These are phyloP conservation scores for Neodontobutis hainanensis DNA, from an alignment of 2,113 vertebrate species.

Conservation along the genomic window DNA sequence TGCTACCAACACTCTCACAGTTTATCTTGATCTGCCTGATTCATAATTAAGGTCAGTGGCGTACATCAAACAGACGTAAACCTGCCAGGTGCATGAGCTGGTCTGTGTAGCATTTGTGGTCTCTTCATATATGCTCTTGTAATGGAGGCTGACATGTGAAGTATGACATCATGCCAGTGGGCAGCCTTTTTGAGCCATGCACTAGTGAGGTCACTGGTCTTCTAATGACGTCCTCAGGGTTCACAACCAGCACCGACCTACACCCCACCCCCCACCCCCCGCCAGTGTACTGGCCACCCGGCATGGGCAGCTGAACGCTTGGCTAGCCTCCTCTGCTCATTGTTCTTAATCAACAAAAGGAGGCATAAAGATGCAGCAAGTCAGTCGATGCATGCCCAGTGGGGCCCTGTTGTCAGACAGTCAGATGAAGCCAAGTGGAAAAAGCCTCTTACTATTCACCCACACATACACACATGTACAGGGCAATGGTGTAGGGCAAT, in stretches of 20 bases:
- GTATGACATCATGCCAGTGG: slow-evolving; percentile 75
- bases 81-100: slow-evolving; percentile 50
- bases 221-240: slow-evolving; percentile 74
- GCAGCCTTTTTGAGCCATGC: slow-evolving; percentile 58
- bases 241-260: slow-evolving; percentile 33
- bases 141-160: slow-evolving; percentile 69
- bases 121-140: slow-evolving; percentile 41
- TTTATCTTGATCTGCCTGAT: background rate
- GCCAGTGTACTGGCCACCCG: slow-evolving; percentile 18
- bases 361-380: slow-evolving; percentile 74
- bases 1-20: background rate
- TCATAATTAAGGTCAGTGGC: slow-evolving; percentile 11
- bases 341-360: slow-evolving; percentile 65
- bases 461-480: slow-evolving; percentile 27
- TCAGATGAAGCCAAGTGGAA: slow-evolving; percentile 68
- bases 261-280: slow-evolving; percentile 10
- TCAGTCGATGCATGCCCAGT: slow-evolving; percentile 76
- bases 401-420: slow-evolving; percentile 72
- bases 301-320: slow-evolving; percentile 49
- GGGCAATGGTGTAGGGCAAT: slow-evolving; percentile 22
- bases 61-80: slow-evolving; percentile 37
- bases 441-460: slow-evolving; percentile 53
- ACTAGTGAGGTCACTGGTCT: slow-evolving; percentile 75
- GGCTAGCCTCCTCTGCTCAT: slow-evolving; percentile 41
- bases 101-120: slow-evolving; percentile 62